Evolutionary conservation across 2,113 vertebrate species (phyloP).

Genomic region (Lipophrys pholis): DNA sequence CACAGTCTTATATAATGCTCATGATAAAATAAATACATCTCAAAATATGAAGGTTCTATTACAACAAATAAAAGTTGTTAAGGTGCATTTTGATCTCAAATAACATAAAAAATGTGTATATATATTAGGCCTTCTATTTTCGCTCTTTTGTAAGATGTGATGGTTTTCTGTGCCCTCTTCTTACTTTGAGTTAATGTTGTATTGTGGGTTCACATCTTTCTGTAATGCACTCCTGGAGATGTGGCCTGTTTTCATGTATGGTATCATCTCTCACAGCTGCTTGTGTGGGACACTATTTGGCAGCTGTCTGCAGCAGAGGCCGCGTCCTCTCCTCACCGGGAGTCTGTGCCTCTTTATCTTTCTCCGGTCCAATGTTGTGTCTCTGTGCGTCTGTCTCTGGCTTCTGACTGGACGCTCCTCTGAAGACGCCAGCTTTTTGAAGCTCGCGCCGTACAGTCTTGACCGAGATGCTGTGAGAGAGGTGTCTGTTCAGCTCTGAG

Average conservation of each 20-base stretch:
- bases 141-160: too few species aligned
- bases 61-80: too few species aligned
- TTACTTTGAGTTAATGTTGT: not conserved
- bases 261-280: not conserved
- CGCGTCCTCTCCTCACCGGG: too few species aligned
- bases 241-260: not conserved
- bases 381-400: not conserved
- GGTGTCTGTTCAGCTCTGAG: slow-evolving; percentile 47
- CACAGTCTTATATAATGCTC: too few species aligned
- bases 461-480: slow-evolving; percentile 18
- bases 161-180: not conserved
- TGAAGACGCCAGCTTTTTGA: slow-evolving; percentile 51
- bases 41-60: too few species aligned
- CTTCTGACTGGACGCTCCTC: slow-evolving; percentile 16
- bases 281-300: not conserved
- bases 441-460: slow-evolving; percentile 48
- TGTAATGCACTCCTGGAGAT: rapidly evolving
- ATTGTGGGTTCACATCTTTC: not conserved
- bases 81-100: too few species aligned
- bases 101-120: too few species aligned
- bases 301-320: not conserved
- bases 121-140: too few species aligned
- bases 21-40: too few species aligned
- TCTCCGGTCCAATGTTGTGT: not conserved
- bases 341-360: not conserved